A percentile compares a stretch with the other conserved stretches of the same genome.
phyloP scores from a whole-genome alignment of 2,797 vertebrate genomes.

The Parauchenoglanis ngamensis region DNA sequence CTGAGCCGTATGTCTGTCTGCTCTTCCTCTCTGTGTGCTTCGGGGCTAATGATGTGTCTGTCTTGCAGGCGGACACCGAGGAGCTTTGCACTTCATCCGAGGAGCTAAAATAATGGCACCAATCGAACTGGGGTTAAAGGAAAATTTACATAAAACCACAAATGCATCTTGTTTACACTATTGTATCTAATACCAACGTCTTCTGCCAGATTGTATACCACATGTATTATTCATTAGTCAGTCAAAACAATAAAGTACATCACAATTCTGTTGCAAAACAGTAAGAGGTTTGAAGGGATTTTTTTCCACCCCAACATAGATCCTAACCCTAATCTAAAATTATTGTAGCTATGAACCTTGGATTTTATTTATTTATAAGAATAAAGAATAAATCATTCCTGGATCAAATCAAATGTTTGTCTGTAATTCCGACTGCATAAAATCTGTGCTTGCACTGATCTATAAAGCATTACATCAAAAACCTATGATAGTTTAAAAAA shows the following conservation, averaged over 20 bases:
- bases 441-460: background rate
- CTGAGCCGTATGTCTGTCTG: conserved; percentile 24
- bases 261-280: conserved; percentile 15
- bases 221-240: conserved; percentile 24
- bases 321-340: background rate
- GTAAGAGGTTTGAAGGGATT: background rate
- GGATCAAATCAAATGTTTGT: conserved; percentile 19
- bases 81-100: conserved; percentile 45
- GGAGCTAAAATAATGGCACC: conserved; percentile 51
- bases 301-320: background rate
- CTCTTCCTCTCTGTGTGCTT: conserved; percentile 9
- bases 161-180: conserved; percentile 38
- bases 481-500: background rate
- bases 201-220: conserved; percentile 9
- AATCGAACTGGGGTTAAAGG: conserved; percentile 19
- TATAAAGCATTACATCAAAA: conserved; percentile 18
- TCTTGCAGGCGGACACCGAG: conserved; percentile 47
- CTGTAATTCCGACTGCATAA: background rate
- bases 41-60: conserved; percentile 41
- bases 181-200: background rate
- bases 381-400: conserved; percentile 6
- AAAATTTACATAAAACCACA: conserved; percentile 10
- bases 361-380: conserved; percentile 1
- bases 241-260: conserved; percentile 25
- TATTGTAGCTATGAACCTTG: background rate